Percentiles rank a stretch among this genome's conserved stretches.
Evolutionary conservation across 2,888 invertebrate species (phyloP).

Genomic region (Marasmarcha lunaedactyla): DNA sequence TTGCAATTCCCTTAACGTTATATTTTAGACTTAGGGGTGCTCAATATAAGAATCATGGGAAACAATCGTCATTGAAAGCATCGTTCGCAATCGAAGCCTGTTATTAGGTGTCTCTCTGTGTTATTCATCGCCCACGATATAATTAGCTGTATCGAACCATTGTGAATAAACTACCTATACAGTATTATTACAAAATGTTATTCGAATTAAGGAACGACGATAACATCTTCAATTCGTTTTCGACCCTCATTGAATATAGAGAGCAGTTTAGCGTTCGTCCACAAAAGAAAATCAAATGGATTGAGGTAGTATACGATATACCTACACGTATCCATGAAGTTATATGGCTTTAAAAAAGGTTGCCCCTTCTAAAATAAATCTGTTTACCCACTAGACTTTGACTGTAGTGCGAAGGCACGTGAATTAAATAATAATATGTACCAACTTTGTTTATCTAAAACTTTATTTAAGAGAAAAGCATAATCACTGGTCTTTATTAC

Average conservation of each 20-base stretch:
- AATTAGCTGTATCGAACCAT: constrained; percentile 35
- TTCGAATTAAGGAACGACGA: constrained; percentile 32
- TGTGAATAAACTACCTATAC: constrained; percentile 31
- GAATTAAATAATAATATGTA: no score
- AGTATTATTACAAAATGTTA: constrained; percentile 41
- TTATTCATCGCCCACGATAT: constrained; percentile 32
- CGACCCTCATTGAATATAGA: constrained; percentile 33
- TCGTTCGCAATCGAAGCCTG: constrained; percentile 23
- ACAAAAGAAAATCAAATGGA: constrained; percentile 34
- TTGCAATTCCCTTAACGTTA: neutral
- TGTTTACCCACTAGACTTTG: neutral
- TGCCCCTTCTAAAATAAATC: constrained; percentile 8
- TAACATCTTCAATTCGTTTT: constrained; percentile 37
- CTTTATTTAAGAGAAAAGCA: no score
- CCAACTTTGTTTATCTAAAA: no score
- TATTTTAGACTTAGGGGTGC: constrained; percentile 25
- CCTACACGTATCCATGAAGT: no score
- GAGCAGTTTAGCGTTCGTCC: constrained; percentile 33
- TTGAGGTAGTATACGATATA: constrained; percentile 18
- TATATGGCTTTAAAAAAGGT: constrained; percentile 12
- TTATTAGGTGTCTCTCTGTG: constrained; percentile 34
- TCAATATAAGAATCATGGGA: constrained; percentile 33
- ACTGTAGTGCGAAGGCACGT: no score
- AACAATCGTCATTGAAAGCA: constrained; percentile 37
- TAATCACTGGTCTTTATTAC: no score